Evolutionary conservation across 2,888 invertebrate genomes (phyloP).

Genomic region (Daptonema setosum): DNA sequence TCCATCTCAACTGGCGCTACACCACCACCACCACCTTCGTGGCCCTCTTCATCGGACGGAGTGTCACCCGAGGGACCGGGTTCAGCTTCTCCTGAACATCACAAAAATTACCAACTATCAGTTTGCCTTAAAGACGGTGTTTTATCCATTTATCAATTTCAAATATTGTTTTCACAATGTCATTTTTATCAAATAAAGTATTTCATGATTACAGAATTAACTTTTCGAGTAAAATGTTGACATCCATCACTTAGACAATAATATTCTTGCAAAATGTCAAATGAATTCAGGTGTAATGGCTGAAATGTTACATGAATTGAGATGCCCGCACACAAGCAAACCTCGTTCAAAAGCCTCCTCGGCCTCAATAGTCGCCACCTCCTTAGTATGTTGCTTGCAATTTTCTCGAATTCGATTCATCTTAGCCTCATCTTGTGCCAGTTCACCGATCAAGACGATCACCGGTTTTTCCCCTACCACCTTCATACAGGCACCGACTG

Average conservation of each 20-base stretch:
- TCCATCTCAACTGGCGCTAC: slow-evolving; percentile 41
- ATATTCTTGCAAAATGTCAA: too few relatives aligned
- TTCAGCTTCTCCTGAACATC: not conserved
- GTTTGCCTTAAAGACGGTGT: not conserved
- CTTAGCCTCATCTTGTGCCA: slow-evolving; percentile 54
- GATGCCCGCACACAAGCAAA: too few relatives aligned
- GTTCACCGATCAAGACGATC: slow-evolving; percentile 57
- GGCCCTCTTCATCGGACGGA: not conserved
- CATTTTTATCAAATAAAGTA: not conserved
- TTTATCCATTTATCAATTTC: too few relatives aligned
- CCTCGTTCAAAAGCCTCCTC: too few relatives aligned
- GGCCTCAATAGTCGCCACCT: too few relatives aligned
- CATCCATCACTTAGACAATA: too few relatives aligned
- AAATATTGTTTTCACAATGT: not conserved
- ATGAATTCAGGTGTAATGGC: too few relatives aligned
- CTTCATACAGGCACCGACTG: slow-evolving; percentile 76
- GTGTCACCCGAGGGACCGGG: not conserved
- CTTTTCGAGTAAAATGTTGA: not conserved
- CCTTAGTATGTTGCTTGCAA: too few relatives aligned
- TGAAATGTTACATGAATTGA: too few relatives aligned
- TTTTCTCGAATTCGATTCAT: slow-evolving; percentile 37
- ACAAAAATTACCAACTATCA: not conserved
- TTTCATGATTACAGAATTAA: too few relatives aligned
- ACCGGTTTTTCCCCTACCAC: slow-evolving; percentile 76
- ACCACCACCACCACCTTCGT: not conserved